Base-by-base conservation (phyloP, 2,888 invertebrate genomes). In the Archips crataeganus region DNA sequence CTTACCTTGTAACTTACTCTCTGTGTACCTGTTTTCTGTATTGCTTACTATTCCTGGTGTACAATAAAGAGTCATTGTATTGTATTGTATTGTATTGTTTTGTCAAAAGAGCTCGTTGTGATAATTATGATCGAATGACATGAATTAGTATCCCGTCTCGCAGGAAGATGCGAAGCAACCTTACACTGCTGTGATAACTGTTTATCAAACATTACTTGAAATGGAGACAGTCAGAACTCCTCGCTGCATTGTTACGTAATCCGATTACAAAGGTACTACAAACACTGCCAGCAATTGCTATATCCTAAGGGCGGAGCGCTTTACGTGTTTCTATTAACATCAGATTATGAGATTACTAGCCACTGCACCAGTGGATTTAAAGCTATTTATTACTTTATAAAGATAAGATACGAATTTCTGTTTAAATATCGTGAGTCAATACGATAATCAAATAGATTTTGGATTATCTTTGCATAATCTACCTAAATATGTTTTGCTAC, bases 351-450 rank as follows among this genome's bases (percentile, higher is more conserved):
- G 54, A 54, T 54, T 54, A 54, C 23, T 23, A 9, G 54, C 15
- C 54, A 54, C 54, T 15, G 54, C 54, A 23, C 3, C 45, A 45
- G 45, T 8, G 23, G 54, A 64, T 64, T 49, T 15, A 32, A 15
- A 47, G 34, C 15, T 47, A 45, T 65, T 51, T 45, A 42, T 66
- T 66, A 57, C 66, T 66, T 66, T 57, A 57, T 57, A 54, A 51
- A 13, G 61, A 70, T 70, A 15, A 70, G 62, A 70, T 70, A 62
- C 2, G 6, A n/a, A 23, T 42, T 42, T 70, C 62, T 62, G 62
- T 9, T 32, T 62, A 39, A 54, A 34, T 45, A 45, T 34, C 10
- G 59, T n/a, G 66, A 69, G 69, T 23, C 62, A 54, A 70, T 62
- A 49, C 15, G 32, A 51, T 54, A 54, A 62, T 64, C 61, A n/a